Percentiles rank a stretch among this genome's conserved stretches.
Conservation (phyloP, 2,797 vertebrate species). For the Moxostoma hubbsi region DNA sequence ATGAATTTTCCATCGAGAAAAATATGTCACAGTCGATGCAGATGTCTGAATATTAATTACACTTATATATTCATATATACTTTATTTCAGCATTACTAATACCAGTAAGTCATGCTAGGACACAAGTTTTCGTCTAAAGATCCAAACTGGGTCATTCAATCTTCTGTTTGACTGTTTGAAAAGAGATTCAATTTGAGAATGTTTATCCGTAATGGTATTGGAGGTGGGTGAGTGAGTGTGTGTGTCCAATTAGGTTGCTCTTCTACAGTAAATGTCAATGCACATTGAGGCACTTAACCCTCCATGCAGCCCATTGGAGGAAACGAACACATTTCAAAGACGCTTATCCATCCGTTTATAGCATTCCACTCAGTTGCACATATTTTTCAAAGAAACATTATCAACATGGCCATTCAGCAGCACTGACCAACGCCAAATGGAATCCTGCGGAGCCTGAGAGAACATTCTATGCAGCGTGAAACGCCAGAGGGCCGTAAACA, state of each 20-base stretch:
- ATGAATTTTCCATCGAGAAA: not conserved
- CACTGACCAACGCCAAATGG: conserved; percentile 25
- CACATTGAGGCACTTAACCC: conserved; percentile 50
- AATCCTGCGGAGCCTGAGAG: conserved; percentile 33
- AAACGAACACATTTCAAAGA: conserved; percentile 41
- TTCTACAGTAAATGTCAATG: conserved; percentile 54
- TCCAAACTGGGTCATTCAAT: conserved; percentile 27
- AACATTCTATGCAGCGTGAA: conserved; percentile 36
- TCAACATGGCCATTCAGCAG: conserved; percentile 20
- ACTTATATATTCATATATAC: conserved; percentile 3
- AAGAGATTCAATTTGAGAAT: conserved; percentile 14
- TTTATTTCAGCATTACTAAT: conserved; percentile 13
- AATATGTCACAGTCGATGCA: not conserved
- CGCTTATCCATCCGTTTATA: conserved; percentile 12
- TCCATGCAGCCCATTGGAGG: conserved; percentile 13
- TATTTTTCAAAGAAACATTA: conserved; percentile 24
- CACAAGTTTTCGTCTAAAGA: conserved; percentile 24
- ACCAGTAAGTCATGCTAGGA: conserved; percentile 21
- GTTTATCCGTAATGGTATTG: conserved; percentile 24
- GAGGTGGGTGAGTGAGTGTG: conserved; percentile 8
- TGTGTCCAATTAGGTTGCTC: conserved; percentile 46
- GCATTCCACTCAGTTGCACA: conserved; percentile 12
- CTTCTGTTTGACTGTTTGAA: not conserved
- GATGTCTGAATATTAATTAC: conserved; percentile 16
- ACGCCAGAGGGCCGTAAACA: conserved; percentile 38